A percentile compares a stretch with the other conserved stretches of the same genome.
Conservation (phyloP, 2,888 invertebrate genomes). For the Xylocampa areola region DNA sequence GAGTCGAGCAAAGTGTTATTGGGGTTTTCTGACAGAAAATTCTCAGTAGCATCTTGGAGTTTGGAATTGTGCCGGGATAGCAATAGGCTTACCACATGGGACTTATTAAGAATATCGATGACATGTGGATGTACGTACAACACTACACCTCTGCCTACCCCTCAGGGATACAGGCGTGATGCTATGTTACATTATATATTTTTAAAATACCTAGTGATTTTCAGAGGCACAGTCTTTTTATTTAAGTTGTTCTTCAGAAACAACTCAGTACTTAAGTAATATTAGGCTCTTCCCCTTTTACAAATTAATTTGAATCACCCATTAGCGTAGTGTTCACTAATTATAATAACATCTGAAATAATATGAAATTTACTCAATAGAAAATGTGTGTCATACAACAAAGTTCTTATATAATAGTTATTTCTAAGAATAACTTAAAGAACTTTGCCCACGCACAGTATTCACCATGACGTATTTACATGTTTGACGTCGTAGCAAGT, state of each 20-base stretch:
- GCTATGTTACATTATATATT: too few relatives aligned
- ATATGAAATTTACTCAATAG: not conserved
- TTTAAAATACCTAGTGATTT: not conserved
- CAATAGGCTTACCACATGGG: too few relatives aligned
- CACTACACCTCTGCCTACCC: too few relatives aligned
- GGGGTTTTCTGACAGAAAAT: too few relatives aligned
- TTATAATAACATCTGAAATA: not conserved
- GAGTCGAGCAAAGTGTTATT: too few relatives aligned
- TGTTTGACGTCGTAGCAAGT: slow-evolving; percentile 12
- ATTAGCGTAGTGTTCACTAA: not conserved
- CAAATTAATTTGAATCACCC: not conserved
- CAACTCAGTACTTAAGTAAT: not conserved
- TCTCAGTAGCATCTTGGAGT: too few relatives aligned
- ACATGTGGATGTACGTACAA: too few relatives aligned
- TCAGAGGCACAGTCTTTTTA: not conserved
- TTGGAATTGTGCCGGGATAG: too few relatives aligned
- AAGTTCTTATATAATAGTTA: slow-evolving; percentile 7
- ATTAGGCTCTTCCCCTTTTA: not conserved
- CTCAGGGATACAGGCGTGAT: too few relatives aligned
- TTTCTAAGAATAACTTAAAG: not conserved
- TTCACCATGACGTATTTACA: slow-evolving; percentile 8
- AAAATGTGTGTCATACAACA: not conserved
- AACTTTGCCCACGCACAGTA: slow-evolving; percentile 11
- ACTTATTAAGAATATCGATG: too few relatives aligned
- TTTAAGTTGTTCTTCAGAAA: not conserved